Evolutionary conservation across 2,797 vertebrate species (phyloP), one percentile per base, ranked within the genome.

Genomic region (Denticeps clupeoides): DNA sequence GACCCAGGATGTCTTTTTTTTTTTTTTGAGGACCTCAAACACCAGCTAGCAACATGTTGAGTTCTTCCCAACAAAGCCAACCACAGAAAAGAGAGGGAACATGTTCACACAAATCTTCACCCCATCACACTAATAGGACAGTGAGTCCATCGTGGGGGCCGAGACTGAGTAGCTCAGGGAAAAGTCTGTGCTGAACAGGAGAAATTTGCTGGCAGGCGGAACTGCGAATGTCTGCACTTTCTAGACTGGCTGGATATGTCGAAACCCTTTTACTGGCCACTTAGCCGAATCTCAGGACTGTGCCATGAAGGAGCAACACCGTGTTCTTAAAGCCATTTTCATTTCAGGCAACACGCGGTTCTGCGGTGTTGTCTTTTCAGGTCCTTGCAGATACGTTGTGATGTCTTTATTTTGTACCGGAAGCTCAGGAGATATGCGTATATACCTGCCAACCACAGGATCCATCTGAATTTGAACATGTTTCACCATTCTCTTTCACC

Each of bases 151-250:
- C 26, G 10, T 12, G 25, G 38, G 21, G 37, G 27, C 3, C 23
- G 33, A 16, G 29, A 48, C 22, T 40, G 33, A 54, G 54, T 35
- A 47, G 58, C 51, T 60, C 43, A 24, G 47, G 51, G 60, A 55
- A 53, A 41, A 23, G 40, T 35, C 55, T 68, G 40, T 62, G 64
- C 58, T 70, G 62, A 68, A 69, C 47, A 45, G 49, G 31, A 65
- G 15, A 11, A 23, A 59, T 60, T 18, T 41, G 41, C 38, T 60
- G 44, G 3, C 54, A 38, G 45, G 63, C 51, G 45, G 53, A 58
- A 41, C 41, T 68, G 62, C 58, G 60, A 55, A 51, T 57, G 62
- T 60, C 59, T 59, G 51, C 62, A 59, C 28, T 69, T 69, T 57
- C 40, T 51, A 25, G 38, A 16, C 11, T 12, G n/a, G 35, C 23